phyloP scores from a whole-genome alignment of 2,888 invertebrate genomes.

The Patella pellucida region DNA sequence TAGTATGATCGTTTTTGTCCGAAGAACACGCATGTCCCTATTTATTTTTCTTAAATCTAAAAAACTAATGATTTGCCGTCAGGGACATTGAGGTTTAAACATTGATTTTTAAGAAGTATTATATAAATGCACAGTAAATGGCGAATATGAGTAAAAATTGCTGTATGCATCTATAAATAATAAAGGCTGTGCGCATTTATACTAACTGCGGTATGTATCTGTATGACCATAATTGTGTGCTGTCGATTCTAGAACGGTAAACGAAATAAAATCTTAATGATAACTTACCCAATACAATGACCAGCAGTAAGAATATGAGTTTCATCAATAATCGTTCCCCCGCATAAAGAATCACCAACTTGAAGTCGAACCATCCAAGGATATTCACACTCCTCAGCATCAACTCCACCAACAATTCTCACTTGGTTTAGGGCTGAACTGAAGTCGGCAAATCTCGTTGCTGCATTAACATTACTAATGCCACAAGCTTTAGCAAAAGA shows the following conservation, averaged over 20 bases:
- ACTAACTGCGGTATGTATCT: too few relatives aligned
- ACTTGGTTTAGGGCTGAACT: background rate
- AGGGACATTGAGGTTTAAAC: too few relatives aligned
- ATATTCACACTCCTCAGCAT: conserved; percentile 12
- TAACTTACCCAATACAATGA: conserved; percentile 9
- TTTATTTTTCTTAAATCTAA: too few relatives aligned
- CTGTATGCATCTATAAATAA: too few relatives aligned
- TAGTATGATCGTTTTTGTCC: too few relatives aligned
- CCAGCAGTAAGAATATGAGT: conserved; percentile 17
- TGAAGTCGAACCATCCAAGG: conserved; percentile 15
- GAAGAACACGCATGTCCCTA: too few relatives aligned
- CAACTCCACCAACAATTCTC: conserved; percentile 6
- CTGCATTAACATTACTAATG: background rate
- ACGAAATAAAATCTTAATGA: background rate
- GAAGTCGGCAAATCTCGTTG: background rate
- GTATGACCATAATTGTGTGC: too few relatives aligned
- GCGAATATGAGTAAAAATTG: too few relatives aligned
- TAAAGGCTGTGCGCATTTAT: too few relatives aligned
- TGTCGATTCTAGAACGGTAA: background rate
- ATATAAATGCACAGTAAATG: too few relatives aligned
- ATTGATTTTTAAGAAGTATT: too few relatives aligned
- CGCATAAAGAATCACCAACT: conserved; percentile 9
- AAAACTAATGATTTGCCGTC: too few relatives aligned
- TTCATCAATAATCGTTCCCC: conserved; percentile 17
- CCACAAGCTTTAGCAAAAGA: conserved; percentile 10